A percentile compares a stretch with the other conserved stretches of the same genome.
These are phyloP conservation scores for Triplophysa dalaica DNA, from an alignment of 2,113 vertebrate genomes.

Conservation along the genomic window DNA sequence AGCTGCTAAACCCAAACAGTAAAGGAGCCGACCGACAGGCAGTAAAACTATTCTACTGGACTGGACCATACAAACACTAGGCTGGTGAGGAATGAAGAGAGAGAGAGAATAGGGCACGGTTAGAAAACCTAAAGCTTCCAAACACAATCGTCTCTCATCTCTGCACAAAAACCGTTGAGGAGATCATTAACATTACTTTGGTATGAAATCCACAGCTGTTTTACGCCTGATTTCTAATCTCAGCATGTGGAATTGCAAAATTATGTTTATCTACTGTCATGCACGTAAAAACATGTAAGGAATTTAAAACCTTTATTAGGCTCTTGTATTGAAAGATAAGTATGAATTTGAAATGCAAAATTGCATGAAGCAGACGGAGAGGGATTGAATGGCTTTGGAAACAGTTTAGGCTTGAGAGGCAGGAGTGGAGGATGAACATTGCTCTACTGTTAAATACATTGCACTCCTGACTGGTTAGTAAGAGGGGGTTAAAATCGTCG, in stretches of 20 bases:
- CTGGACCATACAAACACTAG: constrained; percentile 68
- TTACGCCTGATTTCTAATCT: no score
- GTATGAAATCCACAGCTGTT: no score
- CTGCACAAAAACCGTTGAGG: neutral
- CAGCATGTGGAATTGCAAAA: no score
- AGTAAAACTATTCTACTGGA: constrained; percentile 72
- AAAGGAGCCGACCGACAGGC: constrained; percentile 44
- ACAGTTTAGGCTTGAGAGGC: constrained; percentile 65
- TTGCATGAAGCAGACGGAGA: constrained; percentile 3
- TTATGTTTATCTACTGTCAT: no score
- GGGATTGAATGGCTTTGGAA: constrained; percentile 71
- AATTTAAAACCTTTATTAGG: no score
- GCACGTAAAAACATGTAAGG: no score
- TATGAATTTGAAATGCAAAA: neutral
- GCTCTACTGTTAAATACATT: constrained; percentile 87
- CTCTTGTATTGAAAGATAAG: no score
- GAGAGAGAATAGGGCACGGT: constrained; percentile 67
- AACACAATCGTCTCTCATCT: constrained; percentile 51
- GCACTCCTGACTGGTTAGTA: constrained; percentile 95
- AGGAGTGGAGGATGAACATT: constrained; percentile 69
- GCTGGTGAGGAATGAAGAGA: constrained; percentile 67
- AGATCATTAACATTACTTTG: no score
- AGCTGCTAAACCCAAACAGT: constrained; percentile 57
- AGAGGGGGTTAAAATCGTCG: constrained; percentile 90
- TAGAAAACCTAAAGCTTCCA: constrained; percentile 67